These are phyloP conservation scores for Dyspetes luteomarginatus DNA, from an alignment of 2,888 invertebrate species.

Conservation along the genomic window DNA sequence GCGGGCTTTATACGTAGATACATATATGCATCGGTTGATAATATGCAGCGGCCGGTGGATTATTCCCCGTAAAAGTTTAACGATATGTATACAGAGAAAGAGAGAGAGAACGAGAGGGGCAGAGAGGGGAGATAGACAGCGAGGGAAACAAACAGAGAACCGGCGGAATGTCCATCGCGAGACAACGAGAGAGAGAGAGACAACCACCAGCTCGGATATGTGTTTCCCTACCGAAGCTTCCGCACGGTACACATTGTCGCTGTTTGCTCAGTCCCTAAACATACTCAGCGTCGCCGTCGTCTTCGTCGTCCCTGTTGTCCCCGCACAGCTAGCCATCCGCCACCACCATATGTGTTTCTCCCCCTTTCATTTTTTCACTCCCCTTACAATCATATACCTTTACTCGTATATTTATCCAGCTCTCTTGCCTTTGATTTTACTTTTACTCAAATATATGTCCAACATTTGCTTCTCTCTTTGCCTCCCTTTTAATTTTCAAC, in stretches of 20 bases:
- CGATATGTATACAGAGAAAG: no score
- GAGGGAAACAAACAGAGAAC: no score
- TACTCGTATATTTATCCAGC: background rate
- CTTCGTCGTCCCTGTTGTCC: conserved; percentile 2
- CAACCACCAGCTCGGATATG: conserved; percentile 45
- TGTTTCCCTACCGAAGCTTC: conserved; percentile 53
- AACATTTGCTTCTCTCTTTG: background rate
- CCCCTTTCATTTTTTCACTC: conserved; percentile 15
- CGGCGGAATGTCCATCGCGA: conserved; percentile 22
- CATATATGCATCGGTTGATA: no score
- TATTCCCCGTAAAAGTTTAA: no score
- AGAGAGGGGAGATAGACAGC: no score
- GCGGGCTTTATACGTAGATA: conserved; percentile 21
- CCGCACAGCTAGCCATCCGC: conserved; percentile 4
- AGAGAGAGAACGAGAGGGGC: conserved; percentile 6
- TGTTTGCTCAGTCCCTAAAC: conserved; percentile 60
- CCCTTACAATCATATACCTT: background rate
- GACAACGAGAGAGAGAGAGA: background rate
- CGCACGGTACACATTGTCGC: conserved; percentile 41
- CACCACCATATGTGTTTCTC: conserved; percentile 4
- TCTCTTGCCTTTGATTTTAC: conserved; percentile 8
- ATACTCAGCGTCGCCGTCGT: conserved; percentile 45
- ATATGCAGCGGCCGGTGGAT: no score
- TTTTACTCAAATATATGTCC: background rate
- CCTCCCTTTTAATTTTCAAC: no score